These are phyloP conservation scores for Theonella swinhoei DNA, from an alignment of 37 sponge, comb jelly and placozoan genomes.

Conservation along the genomic window DNA sequence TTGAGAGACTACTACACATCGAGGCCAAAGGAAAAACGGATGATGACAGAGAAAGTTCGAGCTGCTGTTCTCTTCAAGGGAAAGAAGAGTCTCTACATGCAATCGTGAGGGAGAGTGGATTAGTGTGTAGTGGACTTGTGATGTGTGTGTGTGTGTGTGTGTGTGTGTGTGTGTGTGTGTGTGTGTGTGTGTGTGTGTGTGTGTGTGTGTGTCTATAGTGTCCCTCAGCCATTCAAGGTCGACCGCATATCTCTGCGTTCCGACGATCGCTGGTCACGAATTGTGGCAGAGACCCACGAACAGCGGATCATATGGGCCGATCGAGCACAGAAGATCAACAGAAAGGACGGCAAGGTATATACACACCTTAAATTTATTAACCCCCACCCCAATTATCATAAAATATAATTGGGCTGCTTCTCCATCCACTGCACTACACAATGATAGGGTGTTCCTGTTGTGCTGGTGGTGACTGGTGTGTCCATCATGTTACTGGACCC, in stretches of 20 bases:
- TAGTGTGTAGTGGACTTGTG: not conserved
- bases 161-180: not conserved
- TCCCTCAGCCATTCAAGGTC: slow-evolving; percentile 68
- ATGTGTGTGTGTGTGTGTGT: not conserved
- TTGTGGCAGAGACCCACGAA: slow-evolving; percentile 65
- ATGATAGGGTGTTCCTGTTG: slow-evolving; percentile 55
- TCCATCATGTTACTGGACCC: slow-evolving; percentile 76
- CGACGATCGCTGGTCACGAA: slow-evolving; percentile 68
- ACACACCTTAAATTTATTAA: not conserved
- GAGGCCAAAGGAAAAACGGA: slow-evolving; percentile 55
- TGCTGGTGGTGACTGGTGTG: slow-evolving; percentile 65
- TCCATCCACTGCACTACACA: too few relatives aligned
- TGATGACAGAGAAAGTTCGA: slow-evolving; percentile 68
- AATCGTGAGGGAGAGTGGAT: slow-evolving; percentile 53
- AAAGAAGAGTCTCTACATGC: slow-evolving; percentile 70
- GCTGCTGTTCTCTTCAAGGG: slow-evolving; percentile 79
- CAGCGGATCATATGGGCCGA: slow-evolving; percentile 86
- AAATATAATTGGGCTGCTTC: too few relatives aligned
- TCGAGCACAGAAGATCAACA: slow-evolving; percentile 76
- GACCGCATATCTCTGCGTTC: slow-evolving; percentile 62
- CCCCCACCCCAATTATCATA: not conserved
- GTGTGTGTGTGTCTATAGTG: slow-evolving; percentile 27
- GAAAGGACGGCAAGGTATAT: slow-evolving; percentile 71
- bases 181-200: not conserved
- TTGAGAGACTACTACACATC: slow-evolving; percentile 54